phyloP scores from a whole-genome alignment of 2,797 vertebrate genomes.

The Xenentodon cancila region DNA sequence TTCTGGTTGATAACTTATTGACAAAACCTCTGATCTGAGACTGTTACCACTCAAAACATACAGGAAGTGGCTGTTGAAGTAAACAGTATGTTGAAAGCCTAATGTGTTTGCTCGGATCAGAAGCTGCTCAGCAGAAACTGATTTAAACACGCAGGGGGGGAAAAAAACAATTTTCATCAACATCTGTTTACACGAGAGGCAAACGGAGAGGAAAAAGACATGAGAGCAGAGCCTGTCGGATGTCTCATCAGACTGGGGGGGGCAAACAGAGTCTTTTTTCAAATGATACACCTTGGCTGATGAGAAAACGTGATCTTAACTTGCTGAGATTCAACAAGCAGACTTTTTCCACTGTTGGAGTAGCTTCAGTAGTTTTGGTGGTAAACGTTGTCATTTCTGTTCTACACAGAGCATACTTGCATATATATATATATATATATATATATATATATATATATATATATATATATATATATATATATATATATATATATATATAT shows the following conservation, averaged over 20 bases:
- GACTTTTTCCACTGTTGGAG: slow-evolving; percentile 13
- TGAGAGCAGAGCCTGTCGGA: neutral
- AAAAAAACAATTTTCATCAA: neutral
- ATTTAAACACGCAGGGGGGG: neutral
- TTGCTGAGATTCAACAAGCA: neutral
- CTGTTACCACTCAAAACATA: neutral
- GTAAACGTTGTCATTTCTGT: slow-evolving; percentile 20
- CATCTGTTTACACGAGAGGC: neutral
- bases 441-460: neutral
- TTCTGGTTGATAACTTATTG: neutral
- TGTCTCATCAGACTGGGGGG: neutral
- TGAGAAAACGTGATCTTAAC: slow-evolving; percentile 7
- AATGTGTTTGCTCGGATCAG: neutral
- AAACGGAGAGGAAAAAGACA: neutral
- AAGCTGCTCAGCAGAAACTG: slow-evolving; percentile 1
- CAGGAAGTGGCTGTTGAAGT: neutral
- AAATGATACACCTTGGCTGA: neutral
- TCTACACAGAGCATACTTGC: neutral
- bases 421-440: neutral
- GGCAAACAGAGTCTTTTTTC: neutral
- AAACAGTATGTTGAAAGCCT: neutral
- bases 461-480: neutral
- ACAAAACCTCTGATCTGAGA: slow-evolving; percentile 1
- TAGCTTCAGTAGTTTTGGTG: slow-evolving; percentile 4
- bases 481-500: neutral